Conservation (phyloP, 2,888 invertebrate genomes). For the Aproaerema taeniolella region DNA sequence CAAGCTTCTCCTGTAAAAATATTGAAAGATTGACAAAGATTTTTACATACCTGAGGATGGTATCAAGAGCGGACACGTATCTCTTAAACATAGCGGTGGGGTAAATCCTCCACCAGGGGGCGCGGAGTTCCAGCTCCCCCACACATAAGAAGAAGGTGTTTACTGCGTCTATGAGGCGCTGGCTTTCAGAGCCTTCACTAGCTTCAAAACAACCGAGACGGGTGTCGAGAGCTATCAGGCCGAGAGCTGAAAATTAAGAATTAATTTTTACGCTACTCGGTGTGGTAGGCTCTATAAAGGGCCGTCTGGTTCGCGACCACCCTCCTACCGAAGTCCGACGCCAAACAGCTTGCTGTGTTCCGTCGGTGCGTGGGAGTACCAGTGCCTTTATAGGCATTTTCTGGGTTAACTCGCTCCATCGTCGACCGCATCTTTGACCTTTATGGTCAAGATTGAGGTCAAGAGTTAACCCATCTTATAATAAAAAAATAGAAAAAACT, state of each 20-base stretch:
- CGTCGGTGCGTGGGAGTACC: too few relatives aligned
- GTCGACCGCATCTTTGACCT: too few relatives aligned
- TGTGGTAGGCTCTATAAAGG: too few relatives aligned
- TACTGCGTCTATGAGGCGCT: constrained; percentile 81
- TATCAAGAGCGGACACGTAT: constrained; percentile 82
- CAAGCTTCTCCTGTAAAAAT: too few relatives aligned
- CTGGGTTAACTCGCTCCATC: too few relatives aligned
- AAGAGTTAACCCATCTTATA: too few relatives aligned
- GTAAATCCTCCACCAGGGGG: constrained; percentile 82
- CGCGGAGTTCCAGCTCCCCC: constrained; percentile 79
- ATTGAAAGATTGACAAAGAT: not conserved
- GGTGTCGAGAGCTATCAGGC: constrained; percentile 81
- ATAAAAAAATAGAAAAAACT: constrained; percentile 2
- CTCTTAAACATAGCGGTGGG: constrained; percentile 79
- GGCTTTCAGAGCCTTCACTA: constrained; percentile 75
- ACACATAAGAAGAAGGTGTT: constrained; percentile 82
- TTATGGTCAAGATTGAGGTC: too few relatives aligned
- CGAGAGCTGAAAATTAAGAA: constrained; percentile 72
- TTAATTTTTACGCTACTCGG: not conserved
- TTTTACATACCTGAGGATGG: constrained; percentile 79
- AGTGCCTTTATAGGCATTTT: too few relatives aligned
- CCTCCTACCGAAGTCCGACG: too few relatives aligned
- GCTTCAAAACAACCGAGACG: constrained; percentile 80
- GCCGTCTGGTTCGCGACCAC: too few relatives aligned
- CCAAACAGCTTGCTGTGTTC: too few relatives aligned